Conservation (phyloP, 2,113 vertebrate species). For the Clarias macrocephalus region DNA sequence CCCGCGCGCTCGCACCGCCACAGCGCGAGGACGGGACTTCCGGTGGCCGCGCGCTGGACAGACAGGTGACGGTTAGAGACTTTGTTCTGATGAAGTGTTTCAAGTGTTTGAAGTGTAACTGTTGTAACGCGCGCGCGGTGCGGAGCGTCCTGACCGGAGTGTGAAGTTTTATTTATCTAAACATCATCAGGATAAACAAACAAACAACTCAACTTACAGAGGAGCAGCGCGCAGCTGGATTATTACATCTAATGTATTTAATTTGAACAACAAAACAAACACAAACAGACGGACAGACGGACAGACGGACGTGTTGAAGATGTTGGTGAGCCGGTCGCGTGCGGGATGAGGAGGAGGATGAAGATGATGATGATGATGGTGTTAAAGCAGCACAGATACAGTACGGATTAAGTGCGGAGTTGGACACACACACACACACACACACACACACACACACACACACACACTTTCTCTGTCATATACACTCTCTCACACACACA, state of each 20-base stretch:
- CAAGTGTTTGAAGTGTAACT: no score
- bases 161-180: background rate
- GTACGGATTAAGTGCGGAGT: conserved; percentile 12
- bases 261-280: no score
- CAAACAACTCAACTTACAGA: background rate
- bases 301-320: background rate
- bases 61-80: background rate
- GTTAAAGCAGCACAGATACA: background rate
- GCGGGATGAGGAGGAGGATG: background rate
- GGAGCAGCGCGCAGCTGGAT: background rate
- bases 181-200: no score
- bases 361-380: background rate
- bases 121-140: background rate
- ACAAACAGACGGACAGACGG: no score
- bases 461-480: background rate
- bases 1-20: background rate
- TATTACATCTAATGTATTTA: no score
- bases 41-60: background rate
- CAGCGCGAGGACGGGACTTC: background rate
- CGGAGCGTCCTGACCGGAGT: background rate
- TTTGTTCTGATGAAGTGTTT: background rate
- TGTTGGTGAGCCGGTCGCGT: background rate
- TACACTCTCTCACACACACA: background rate
- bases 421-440: background rate
- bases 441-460: background rate